Evolutionary conservation across 2,113 vertebrate genomes (phyloP), one percentile per base, ranked within the genome.

Genomic region (Engystomops pustulosus): DNA sequence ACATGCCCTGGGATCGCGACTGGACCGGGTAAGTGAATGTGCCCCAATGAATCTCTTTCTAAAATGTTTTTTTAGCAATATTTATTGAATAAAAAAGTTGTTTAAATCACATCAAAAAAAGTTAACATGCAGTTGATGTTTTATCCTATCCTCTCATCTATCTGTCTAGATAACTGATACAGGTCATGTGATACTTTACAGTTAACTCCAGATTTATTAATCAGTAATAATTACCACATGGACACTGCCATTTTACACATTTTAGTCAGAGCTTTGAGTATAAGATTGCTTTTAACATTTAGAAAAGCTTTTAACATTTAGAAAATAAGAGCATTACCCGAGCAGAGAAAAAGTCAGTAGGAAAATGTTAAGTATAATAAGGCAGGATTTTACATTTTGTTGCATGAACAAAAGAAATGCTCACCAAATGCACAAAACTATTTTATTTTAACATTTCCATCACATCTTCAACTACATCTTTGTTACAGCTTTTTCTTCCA

Each of bases 301-400:
- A 18, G 14, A 74, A 74, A 74, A 74, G 23, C 70, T 49, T 49
- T 74, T 74, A 49, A 47, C 70, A 74, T 30, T 74, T 72, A 17
- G 23, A 27, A 45, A 74, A 49, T 47, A 74, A 47, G 15, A 30
- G 45, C 70, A 47, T 74, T 74, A 4, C 12, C 70, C 18, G 7
- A 30, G 70, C 44, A 18, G 9, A 30, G 41, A 49, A 47, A 74
- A 49, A 44, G 36, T 47, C 70, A 74, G 44, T 30, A 3, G 47
- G 41, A 49, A 45, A 47, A 74, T 74, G 41, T 74, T 47, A 49
- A 74, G 49, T 74, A 74, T 27, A 74, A 47, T 45, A n/a, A 30
- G 25, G 23, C 3, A 1, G 8, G 11, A 25, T 72, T 12, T 14
- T 72, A 25, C 41, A n/a, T n/a, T 25, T 72, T 72, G 12, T 27